Conservation (phyloP, 2,797 vertebrate species). For the Leuciscus waleckii region DNA sequence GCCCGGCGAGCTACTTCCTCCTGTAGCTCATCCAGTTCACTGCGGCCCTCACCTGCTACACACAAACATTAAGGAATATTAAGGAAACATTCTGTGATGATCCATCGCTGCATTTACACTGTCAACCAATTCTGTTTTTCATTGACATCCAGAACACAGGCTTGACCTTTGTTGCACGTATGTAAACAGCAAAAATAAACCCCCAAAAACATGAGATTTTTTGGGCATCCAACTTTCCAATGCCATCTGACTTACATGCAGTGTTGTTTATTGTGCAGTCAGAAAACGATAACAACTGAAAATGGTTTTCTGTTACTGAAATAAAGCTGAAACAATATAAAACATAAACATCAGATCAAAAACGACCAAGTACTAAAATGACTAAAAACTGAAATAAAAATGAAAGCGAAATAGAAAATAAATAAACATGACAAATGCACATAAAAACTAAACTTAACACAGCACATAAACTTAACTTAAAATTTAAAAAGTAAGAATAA, state of each 20-base stretch:
- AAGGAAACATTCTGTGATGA: slow-evolving; percentile 17
- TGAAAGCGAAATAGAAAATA: not conserved
- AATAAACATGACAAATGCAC: not conserved
- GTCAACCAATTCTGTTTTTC: not conserved
- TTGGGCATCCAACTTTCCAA: not conserved
- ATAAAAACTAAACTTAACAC: not conserved
- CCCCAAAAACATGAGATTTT: not conserved
- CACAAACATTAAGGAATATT: slow-evolving; percentile 10
- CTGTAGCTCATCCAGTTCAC: slow-evolving; percentile 93
- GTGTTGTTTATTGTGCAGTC: not conserved
- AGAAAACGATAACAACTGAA: not conserved
- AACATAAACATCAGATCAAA: not conserved
- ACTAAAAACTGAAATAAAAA: not conserved
- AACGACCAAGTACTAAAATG: not conserved
- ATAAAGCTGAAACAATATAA: not conserved
- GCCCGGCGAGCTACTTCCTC: slow-evolving; percentile 91
- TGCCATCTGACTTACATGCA: too few species aligned
- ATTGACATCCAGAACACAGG: not conserved
- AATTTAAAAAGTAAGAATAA: not conserved
- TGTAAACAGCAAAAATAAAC: not conserved
- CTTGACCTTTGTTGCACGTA: not conserved
- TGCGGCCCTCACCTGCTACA: slow-evolving; percentile 80
- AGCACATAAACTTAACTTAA: not conserved
- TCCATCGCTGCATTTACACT: not conserved
- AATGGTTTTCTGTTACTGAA: not conserved